Evolutionary conservation across 2,113 vertebrate species (phyloP), one percentile per base, ranked within the genome.

Genomic region (Dicrurus megarhynchus): DNA sequence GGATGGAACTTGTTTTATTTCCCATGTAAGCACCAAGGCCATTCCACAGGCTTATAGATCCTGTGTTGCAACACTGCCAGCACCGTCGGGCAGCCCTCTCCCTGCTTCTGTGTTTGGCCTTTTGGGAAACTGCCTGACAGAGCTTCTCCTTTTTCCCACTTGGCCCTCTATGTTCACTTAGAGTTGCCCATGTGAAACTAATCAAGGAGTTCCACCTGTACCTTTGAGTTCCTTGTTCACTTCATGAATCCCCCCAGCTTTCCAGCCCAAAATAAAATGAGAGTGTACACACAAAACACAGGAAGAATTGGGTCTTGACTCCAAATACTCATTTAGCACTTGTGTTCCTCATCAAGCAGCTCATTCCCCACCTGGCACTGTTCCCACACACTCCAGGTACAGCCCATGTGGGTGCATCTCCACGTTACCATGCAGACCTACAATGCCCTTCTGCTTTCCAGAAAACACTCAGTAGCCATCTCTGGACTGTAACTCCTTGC

Each of bases 331-430:
- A 19, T 19, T 59, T 71, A 76, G 35, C 53, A 15, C 10, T 49
- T 47, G 8, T 18, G 42, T 33, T 67, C n/a, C 22, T 57, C 46
- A 13, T 19, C 22, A 37, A 33, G 26, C 32, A 49, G 75, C 61
- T 67, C 7, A 3, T 37, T 92, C 15, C 20, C 13, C 12, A 37
- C 23, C 14, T 19, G 33, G 20, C 24, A 8, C 9, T 60, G 32
- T 44, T 74, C 47, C 49, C 47, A 69, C 50, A 28, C 0, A 1
- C 39, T 30, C 39, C 68, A 55, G 1, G 0, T 28, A 14, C 22
- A 79, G 64, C 15, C 16, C 1, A 0, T 21, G 41, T 32, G 13
- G 0, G 35, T 81, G 18, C 37, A 20, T n/a, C 30, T 89, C 44
- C 33, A 1, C 2, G 9, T 44, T 39, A 44, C 30, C 11, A 2